A percentile compares a stretch with the other conserved stretches of the same genome.
These are phyloP conservation scores for Drosophila atripex DNA, from an alignment of 2,888 invertebrate genomes.

Conservation along the genomic window DNA sequence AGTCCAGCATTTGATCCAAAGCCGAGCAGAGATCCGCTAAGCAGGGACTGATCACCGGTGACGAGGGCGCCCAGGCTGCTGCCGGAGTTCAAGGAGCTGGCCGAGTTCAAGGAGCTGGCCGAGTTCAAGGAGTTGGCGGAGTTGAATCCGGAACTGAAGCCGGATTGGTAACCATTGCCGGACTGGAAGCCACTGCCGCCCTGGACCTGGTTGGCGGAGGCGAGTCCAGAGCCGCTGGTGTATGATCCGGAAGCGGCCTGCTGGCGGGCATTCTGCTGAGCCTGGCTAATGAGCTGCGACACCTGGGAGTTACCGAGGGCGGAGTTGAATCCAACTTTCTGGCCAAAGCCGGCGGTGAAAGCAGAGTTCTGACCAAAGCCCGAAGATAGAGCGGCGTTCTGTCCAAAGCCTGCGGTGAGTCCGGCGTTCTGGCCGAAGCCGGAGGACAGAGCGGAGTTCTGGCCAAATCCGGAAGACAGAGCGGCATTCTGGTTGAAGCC, in stretches of 20 bases:
- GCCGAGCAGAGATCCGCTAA: slow-evolving; percentile 40
- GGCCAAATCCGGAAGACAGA: slow-evolving; percentile 31
- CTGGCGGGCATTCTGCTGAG: slow-evolving; percentile 80
- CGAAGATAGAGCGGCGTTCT: slow-evolving; percentile 3
- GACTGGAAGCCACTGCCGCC: slow-evolving; percentile 13
- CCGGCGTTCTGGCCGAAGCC: slow-evolving; percentile 53
- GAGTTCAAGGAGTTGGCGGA: slow-evolving; percentile 55
- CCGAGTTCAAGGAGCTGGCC: slow-evolving; percentile 50
- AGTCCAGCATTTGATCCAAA: slow-evolving; percentile 32
- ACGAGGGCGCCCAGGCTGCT: slow-evolving; percentile 38
- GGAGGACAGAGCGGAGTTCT: slow-evolving; percentile 21
- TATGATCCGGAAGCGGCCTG: slow-evolving; percentile 66
- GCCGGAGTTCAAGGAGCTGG: slow-evolving; percentile 48
- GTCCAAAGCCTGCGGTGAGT: slow-evolving; percentile 1
- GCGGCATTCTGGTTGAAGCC: slow-evolving; percentile 45
- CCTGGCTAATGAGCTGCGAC: slow-evolving; percentile 78
- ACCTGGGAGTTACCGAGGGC: slow-evolving; percentile 59
- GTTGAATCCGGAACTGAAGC: slow-evolving; percentile 49
- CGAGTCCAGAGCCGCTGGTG: slow-evolving; percentile 53
- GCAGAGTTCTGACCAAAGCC: slow-evolving; percentile 52
- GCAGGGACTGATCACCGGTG: slow-evolving; percentile 48
- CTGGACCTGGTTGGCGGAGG: slow-evolving; percentile 44
- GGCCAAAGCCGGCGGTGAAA: background rate
- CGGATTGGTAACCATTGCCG: slow-evolving; percentile 36
- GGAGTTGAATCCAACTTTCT: background rate